Evolutionary conservation across 1,140 invertebrate genomes (phyloP), one percentile per base, ranked within the genome.

Genomic region (Mycetomoellerius zeteki): DNA sequence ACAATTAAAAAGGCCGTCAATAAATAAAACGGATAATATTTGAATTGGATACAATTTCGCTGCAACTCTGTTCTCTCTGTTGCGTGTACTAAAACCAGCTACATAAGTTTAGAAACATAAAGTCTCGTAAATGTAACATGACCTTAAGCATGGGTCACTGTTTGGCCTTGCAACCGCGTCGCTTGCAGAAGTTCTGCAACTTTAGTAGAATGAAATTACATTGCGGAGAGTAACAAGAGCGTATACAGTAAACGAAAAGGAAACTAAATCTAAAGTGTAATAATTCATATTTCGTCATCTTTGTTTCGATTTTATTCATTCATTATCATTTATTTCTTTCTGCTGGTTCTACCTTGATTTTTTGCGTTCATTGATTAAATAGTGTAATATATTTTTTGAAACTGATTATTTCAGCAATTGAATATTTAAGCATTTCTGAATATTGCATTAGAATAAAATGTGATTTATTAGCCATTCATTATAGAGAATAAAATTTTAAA

Each of bases 111-210:
- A 24, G 12, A 33, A 82, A 73, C 37, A 21, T 73, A 73, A 82
- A 54, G 37, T 54, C 67, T 82, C 67, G 80, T 60, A 60, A 82
- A 82, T 50, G 80, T 73, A 82, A 82, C 54, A 60, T 43, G 80
- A 73, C 54, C 67, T 82, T 82, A 82, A 82, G 54, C 12, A 73
- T 54, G 14, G 33, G 80, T 73, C 37, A 73, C 52, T 73, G 80
- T 82, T 82, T 73, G 80, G 54, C 80, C 80, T 82, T 58, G 54
- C 47, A 72, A 82, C 52, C 19, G 19, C 37, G 33, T 82, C 33
- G 54, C 30, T 67, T 21, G 19, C 12, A 16, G 16, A 81, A 82
- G 67, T 60, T 72, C 10, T 72, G 24, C 54, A 54, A 73, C 52
- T 73, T 82, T 30, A 30, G 10, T 30, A 30, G 52, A 24, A 30